Base-by-base conservation (phyloP, 1,140 invertebrate genomes). In the Stenopsyche tienmushanensis region DNA sequence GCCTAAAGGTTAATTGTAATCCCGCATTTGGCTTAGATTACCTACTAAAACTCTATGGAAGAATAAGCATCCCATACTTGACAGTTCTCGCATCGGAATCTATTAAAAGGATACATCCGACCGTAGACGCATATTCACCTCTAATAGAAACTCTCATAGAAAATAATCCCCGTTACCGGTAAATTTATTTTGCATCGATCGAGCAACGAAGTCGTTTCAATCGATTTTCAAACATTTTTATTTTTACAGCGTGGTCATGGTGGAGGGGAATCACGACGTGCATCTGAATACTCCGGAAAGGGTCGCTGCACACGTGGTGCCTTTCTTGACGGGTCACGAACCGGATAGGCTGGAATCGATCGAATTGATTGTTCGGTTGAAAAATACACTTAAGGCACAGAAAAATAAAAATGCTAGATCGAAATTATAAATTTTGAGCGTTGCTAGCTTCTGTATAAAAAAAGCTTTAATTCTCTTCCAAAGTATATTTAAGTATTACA, bases 211-310 rank as follows among this genome's bases (percentile, higher is more conserved):
- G n/a, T n/a, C n/a, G n/a, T n/a, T n/a, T n/a, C n/a, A n/a, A n/a
- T n/a, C n/a, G n/a, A n/a, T n/a, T n/a, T n/a, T n/a, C n/a, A n/a
- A n/a, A n/a, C n/a, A n/a, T n/a, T n/a, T n/a, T n/a, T n/a, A n/a
- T n/a, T n/a, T n/a, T n/a, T n/a, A n/a, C n/a, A n/a, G n/a, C n/a
- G n/a, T n/a, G n/a, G 49, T 57, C n/a, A n/a, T 70, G 9, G 62
- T 70, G 20, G 49, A 66, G 25, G 68, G 68, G 13, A 66, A 66
- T 39, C 68, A 70, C 47, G 68, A 70, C 34, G 64, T 70, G 1
- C 68, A 70, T 63, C 18, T 70, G 18, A 70, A 70, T 20, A 54
- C 29, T 1, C 68, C 64, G 2, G 50, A 54, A 24, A 1, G 23
- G 23, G 50, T 70, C 1, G 65, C 62, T 1, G 3, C 17, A 10